A percentile compares a stretch with the other conserved stretches of the same genome.
Conservation (phyloP, 2,888 invertebrate genomes). For the Dolichopus griseipennis region DNA sequence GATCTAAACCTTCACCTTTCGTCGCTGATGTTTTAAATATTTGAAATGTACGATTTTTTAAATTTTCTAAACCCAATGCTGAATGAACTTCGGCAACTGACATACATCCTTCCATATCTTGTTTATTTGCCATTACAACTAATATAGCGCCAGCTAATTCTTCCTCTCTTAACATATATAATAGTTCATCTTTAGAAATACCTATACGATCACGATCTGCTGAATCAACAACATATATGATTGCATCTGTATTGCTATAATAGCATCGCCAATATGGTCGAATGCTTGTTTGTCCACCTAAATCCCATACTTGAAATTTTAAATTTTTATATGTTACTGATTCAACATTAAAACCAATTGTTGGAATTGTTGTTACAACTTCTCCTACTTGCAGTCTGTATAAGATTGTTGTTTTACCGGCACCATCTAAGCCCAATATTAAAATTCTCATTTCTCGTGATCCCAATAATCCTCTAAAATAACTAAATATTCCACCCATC, state of each 20-base stretch:
- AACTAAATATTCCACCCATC: conserved; percentile 84
- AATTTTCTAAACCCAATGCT: conserved; percentile 85
- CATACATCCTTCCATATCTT: conserved; percentile 97
- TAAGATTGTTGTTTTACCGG: conserved; percentile 98
- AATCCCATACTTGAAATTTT: conserved; percentile 98
- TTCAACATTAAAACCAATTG: conserved; percentile 98
- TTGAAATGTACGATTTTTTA: conserved; percentile 90
- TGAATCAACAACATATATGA: conserved; percentile 98
- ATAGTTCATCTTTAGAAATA: conserved; percentile 95
- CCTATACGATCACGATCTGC: conserved; percentile 98
- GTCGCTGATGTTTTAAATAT: conserved; percentile 99
- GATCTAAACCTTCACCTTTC: conserved; percentile 95
- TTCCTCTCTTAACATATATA: conserved; percentile 97
- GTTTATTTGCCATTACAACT: conserved; percentile 97
- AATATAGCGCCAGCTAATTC: conserved; percentile 92
- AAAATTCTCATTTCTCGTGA: conserved; percentile 96
- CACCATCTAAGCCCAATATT: conserved; percentile 95
- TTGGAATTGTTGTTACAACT: conserved; percentile 96
- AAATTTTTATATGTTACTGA: conserved; percentile 98
- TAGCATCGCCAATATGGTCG: conserved; percentile 99
- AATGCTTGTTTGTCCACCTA: conserved; percentile 98
- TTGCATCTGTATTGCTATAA: conserved; percentile 99
- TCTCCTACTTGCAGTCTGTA: conserved; percentile 97
- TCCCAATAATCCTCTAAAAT: conserved; percentile 91
- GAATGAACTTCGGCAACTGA: conserved; percentile 95